Percentiles rank a stretch among this genome's conserved stretches.
These are phyloP conservation scores for Eupelmus urozonus DNA, from an alignment of 2,888 invertebrate species.

Conservation along the genomic window DNA sequence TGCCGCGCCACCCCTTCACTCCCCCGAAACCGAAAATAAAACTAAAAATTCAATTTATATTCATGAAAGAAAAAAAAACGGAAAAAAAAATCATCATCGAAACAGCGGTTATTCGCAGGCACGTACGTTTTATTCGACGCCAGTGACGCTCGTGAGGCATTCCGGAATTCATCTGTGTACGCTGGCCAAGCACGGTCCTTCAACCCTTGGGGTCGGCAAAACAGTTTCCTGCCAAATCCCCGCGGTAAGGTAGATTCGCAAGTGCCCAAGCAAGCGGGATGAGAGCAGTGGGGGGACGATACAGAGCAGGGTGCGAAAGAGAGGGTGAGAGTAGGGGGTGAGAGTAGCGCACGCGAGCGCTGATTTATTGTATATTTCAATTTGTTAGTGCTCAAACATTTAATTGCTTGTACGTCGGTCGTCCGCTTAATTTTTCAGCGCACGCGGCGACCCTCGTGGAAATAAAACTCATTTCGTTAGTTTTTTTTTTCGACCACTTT, in stretches of 20 bases:
- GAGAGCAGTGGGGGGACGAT: neutral
- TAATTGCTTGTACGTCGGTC: slow-evolving; percentile 67
- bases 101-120: neutral
- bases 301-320: neutral
- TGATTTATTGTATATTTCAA: slow-evolving; percentile 68
- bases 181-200: slow-evolving; percentile 33
- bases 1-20: neutral
- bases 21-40: slow-evolving; percentile 1
- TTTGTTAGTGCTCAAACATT: slow-evolving; percentile 72
- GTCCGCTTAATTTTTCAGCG: slow-evolving; percentile 65
- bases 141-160: slow-evolving; percentile 68
- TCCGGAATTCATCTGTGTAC: slow-evolving; percentile 62
- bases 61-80: neutral
- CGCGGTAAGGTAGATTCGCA: slow-evolving; percentile 61
- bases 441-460: neutral
- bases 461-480: slow-evolving; percentile 44
- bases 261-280: neutral
- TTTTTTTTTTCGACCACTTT: slow-evolving; percentile 30
- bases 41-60: slow-evolving; percentile 1
- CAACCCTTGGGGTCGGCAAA: slow-evolving; percentile 63
- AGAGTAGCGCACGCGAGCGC: slow-evolving; percentile 48
- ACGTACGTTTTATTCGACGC: slow-evolving; percentile 59
- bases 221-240: slow-evolving; percentile 58
- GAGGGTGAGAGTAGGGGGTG: slow-evolving; percentile 33
- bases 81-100: too few relatives aligned